Conservation (phyloP, 2,797 vertebrate species). For the Macropus fuliginosus region DNA sequence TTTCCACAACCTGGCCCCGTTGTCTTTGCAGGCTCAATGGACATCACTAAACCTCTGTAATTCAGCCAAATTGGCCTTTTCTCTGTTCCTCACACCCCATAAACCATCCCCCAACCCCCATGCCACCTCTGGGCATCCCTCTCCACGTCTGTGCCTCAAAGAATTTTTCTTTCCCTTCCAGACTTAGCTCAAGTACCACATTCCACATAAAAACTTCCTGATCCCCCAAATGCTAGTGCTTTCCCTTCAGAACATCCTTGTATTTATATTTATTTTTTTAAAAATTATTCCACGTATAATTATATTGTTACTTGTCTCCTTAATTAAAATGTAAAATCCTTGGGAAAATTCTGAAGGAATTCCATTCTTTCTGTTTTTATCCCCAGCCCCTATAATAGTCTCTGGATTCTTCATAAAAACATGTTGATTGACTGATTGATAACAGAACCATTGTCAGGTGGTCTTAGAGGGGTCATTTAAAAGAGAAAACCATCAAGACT, state of each 20-base stretch:
- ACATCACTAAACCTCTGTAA: background rate
- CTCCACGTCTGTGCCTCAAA: background rate
- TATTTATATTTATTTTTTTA: background rate
- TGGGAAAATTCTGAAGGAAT: background rate
- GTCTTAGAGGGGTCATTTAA: background rate
- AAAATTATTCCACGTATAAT: background rate
- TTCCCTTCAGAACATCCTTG: background rate
- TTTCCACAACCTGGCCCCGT: background rate
- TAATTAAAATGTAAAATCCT: background rate
- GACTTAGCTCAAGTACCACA: background rate
- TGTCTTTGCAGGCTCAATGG: background rate
- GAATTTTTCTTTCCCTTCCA: background rate
- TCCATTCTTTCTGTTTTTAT: background rate
- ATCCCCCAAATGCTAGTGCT: background rate
- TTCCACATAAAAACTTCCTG: background rate
- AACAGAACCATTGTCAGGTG: background rate
- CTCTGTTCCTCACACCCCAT: background rate
- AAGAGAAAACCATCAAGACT: background rate
- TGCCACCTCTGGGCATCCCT: background rate
- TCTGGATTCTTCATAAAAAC: background rate
- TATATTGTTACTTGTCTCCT: background rate
- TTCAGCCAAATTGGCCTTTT: background rate
- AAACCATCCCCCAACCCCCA: background rate
- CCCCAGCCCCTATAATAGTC: background rate
- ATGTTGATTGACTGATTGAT: background rate